Conservation (phyloP, 1,140 invertebrate species). For the Phthorimaea operculella region DNA sequence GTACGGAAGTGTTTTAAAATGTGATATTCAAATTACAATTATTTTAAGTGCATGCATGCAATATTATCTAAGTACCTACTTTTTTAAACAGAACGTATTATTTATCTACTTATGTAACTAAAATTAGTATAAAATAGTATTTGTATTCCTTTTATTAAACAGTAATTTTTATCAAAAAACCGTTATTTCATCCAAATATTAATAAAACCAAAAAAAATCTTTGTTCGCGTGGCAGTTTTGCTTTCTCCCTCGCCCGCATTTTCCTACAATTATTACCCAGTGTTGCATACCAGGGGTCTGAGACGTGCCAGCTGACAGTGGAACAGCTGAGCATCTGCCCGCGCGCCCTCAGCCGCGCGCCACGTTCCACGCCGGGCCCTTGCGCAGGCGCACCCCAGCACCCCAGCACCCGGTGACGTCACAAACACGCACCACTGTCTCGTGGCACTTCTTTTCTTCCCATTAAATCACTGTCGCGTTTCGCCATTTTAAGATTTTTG, state of each 20-base stretch:
- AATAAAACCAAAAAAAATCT: neutral
- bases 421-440: conserved; percentile 1
- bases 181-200: too few relatives aligned
- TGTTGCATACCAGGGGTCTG: neutral
- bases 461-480: conserved; percentile 32
- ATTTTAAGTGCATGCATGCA: too few relatives aligned
- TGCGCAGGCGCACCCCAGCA: conserved; percentile 5
- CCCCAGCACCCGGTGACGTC: conserved; percentile 13
- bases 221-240: neutral
- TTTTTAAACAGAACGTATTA: too few relatives aligned
- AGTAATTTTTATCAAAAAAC: too few relatives aligned
- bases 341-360: conserved; percentile 47
- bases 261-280: neutral
- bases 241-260: neutral
- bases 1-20: too few relatives aligned
- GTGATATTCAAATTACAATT: too few relatives aligned
- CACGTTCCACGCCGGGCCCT: conserved; percentile 49
- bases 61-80: too few relatives aligned
- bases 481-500: neutral
- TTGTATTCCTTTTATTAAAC: too few relatives aligned
- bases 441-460: conserved; percentile 4
- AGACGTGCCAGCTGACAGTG: conserved; percentile 37
- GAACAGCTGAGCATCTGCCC: conserved; percentile 23
- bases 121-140: too few relatives aligned
- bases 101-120: too few relatives aligned